Conservation (phyloP, 2,888 invertebrate species). For the Dorcus parallelipipedus region DNA sequence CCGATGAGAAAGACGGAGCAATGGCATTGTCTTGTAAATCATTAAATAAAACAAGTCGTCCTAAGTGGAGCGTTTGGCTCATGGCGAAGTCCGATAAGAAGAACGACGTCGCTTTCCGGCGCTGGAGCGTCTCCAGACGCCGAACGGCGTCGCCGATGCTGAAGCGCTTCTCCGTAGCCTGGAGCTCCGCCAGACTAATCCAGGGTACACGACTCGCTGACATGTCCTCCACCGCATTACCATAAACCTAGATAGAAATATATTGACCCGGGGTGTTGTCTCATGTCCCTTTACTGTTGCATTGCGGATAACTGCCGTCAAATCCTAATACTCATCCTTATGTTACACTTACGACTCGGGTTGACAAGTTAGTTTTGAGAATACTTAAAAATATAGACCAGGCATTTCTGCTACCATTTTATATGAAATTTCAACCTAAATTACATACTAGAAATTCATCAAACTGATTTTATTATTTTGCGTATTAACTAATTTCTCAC, state of each 20-base stretch:
- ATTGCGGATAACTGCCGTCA: constrained; percentile 7
- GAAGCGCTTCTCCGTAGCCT: constrained; percentile 3
- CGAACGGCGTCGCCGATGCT: not conserved
- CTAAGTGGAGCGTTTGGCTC: constrained; percentile 1
- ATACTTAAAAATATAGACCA: too few relatives aligned
- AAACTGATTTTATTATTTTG: too few relatives aligned
- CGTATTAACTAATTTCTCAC: too few relatives aligned
- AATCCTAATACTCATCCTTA: constrained; percentile 2
- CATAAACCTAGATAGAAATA: constrained; percentile 21
- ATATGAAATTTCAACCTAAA: too few relatives aligned
- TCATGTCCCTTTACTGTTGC: constrained; percentile 9
- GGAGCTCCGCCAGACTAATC: constrained; percentile 20
- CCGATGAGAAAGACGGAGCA: not conserved
- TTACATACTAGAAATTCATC: too few relatives aligned
- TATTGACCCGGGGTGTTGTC: constrained; percentile 12
- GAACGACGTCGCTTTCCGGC: constrained; percentile 2
- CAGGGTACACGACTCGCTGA: constrained; percentile 19
- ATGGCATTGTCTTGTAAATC: not conserved
- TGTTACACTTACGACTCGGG: too few relatives aligned
- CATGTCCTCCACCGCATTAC: constrained; percentile 16
- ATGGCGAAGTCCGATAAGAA: not conserved
- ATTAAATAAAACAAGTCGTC: constrained; percentile 1
- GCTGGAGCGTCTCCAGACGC: not conserved
- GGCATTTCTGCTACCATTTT: too few relatives aligned
- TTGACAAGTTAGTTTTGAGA: too few relatives aligned